These are phyloP conservation scores for Tragelaphus strepsiceros DNA, from an alignment of 2,113 vertebrate genomes.

Conservation along the genomic window DNA sequence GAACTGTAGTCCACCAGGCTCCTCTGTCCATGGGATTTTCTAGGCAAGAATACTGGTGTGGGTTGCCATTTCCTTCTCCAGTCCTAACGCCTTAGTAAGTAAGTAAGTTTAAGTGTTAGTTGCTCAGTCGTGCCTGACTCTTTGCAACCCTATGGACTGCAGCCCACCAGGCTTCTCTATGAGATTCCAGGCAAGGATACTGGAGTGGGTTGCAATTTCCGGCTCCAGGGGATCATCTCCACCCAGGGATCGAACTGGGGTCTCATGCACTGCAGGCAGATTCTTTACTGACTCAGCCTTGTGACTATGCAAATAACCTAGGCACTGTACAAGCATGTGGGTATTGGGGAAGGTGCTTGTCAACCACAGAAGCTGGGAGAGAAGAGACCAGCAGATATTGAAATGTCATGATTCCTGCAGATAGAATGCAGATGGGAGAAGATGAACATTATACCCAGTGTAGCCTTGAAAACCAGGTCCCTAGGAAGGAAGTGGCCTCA, in stretches of 20 bases:
- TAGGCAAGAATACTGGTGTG: neutral
- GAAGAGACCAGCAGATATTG: neutral
- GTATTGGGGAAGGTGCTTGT: rapidly evolving
- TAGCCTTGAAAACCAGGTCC: neutral
- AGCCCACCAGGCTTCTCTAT: neutral
- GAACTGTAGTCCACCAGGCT: neutral
- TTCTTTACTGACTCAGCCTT: neutral
- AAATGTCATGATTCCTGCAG: neutral
- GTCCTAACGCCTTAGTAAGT: neutral
- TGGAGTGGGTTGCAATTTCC: neutral
- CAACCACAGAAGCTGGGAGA: too few relatives aligned
- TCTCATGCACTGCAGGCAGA: neutral
- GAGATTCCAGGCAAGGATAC: neutral
- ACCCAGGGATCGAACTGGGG: neutral
- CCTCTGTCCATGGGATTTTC: neutral
- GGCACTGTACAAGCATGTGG: rapidly evolving
- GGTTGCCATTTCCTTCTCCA: neutral
- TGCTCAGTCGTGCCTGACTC: neutral
- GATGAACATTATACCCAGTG: rapidly evolving
- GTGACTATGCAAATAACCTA: neutral
- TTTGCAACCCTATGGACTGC: neutral
- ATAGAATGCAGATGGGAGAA: rapidly evolving
- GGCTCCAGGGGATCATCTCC: neutral
- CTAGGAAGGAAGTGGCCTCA: neutral
- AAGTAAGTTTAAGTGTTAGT: neutral